A percentile compares a stretch with the other conserved stretches of the same genome.
These are phyloP conservation scores for Macroramphosus scolopax DNA, from an alignment of 2,797 vertebrate species.

Conservation along the genomic window DNA sequence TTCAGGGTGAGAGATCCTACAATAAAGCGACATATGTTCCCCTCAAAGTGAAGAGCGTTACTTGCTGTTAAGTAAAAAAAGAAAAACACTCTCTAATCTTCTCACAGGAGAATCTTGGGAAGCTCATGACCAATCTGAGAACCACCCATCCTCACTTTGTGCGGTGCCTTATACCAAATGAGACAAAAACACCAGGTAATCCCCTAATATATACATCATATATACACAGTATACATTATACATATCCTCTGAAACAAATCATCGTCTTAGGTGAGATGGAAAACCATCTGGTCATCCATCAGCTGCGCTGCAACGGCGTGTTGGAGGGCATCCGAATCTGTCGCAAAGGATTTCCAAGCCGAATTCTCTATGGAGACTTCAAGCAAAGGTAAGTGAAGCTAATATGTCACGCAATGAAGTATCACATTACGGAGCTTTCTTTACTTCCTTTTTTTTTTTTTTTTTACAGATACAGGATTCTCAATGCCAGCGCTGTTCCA, in stretches of 20 bases:
- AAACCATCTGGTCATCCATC: conserved; percentile 45
- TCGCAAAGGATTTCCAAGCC: conserved; percentile 84
- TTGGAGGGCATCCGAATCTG: conserved; percentile 85
- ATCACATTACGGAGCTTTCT: too few relatives aligned
- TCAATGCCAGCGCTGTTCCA: conserved; percentile 83
- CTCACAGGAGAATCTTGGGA: conserved; percentile 83
- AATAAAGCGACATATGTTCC: too few relatives aligned
- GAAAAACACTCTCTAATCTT: too few relatives aligned
- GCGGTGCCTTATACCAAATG: conserved; percentile 84
- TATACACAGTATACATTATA: too few relatives aligned
- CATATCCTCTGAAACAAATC: too few relatives aligned
- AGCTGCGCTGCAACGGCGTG: conserved; percentile 44
- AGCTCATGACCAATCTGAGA: conserved; percentile 82
- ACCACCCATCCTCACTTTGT: conserved; percentile 86
- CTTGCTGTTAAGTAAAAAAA: too few relatives aligned
- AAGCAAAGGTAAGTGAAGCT: conserved; percentile 74
- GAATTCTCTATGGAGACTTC: conserved; percentile 59
- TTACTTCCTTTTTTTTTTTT: too few relatives aligned
- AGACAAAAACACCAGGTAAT: conserved; percentile 86
- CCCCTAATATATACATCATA: too few relatives aligned
- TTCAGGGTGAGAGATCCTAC: conserved; percentile 67
- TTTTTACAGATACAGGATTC: conserved; percentile 66
- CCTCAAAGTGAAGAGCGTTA: too few relatives aligned
- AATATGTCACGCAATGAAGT: too few relatives aligned
- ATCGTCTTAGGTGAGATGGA: conserved; percentile 38